Percentiles rank a stretch among this genome's conserved stretches.
Conservation (phyloP, 2,797 vertebrate species). For the Oreochromis mossambicus region DNA sequence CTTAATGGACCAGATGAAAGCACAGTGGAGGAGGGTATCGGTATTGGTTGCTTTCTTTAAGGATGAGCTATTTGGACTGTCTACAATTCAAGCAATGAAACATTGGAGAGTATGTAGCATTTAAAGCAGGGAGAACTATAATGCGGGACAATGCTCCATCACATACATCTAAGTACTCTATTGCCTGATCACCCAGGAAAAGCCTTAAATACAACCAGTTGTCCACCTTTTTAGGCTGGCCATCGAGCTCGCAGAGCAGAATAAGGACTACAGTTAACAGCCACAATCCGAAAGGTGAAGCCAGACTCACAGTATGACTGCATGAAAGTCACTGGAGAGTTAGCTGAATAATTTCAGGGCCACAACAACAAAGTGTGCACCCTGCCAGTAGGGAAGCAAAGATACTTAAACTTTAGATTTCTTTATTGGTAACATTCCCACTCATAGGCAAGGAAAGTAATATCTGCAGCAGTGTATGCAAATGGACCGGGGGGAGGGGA, state of each 20-base stretch:
- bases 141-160: neutral
- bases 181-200: neutral
- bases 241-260: neutral
- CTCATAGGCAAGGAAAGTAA: neutral
- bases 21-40: neutral
- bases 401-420: neutral
- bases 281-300: neutral
- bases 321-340: neutral
- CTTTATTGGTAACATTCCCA: neutral
- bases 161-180: neutral
- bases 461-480: neutral
- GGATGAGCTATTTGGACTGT: neutral
- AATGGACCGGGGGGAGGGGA: neutral
- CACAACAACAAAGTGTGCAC: neutral
- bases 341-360: neutral
- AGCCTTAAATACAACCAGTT: neutral
- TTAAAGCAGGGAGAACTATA: neutral
- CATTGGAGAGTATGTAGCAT: neutral
- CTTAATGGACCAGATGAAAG: neutral
- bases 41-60: neutral
- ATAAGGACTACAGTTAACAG: neutral
- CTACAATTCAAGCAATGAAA: neutral
- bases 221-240: rapidly evolving
- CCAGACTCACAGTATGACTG: neutral
- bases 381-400: neutral